These are phyloP conservation scores for Trichogramma dendrolimi DNA, from an alignment of 2,888 invertebrate species.

Conservation along the genomic window DNA sequence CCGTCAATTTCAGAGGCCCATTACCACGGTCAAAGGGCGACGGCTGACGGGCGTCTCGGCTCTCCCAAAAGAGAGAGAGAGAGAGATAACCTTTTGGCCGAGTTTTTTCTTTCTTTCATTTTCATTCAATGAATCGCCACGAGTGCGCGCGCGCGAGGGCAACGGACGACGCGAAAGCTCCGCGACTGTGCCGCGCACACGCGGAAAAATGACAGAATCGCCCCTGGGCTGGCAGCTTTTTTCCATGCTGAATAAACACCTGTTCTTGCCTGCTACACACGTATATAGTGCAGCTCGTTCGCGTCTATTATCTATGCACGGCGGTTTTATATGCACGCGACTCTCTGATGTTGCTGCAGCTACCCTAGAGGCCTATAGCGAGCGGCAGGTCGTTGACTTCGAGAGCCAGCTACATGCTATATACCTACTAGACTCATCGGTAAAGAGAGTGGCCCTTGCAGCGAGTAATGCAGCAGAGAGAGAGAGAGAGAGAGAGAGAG, in stretches of 20 bases:
- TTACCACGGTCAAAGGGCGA: slow-evolving; percentile 9
- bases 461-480: neutral
- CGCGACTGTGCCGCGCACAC: too few relatives aligned
- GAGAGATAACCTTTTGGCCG: neutral
- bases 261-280: slow-evolving; percentile 11
- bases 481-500: slow-evolving; percentile 15
- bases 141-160: too few relatives aligned
- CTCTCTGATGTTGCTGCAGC: too few relatives aligned
- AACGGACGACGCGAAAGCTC: too few relatives aligned
- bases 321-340: too few relatives aligned
- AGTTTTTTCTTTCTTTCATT: neutral
- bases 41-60: neutral
- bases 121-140: slow-evolving; percentile 12
- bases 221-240: neutral
- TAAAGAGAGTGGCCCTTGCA: neutral
- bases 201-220: neutral
- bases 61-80: too few relatives aligned
- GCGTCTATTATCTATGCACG: too few relatives aligned
- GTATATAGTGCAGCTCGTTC: neutral
- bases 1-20: slow-evolving; percentile 10
- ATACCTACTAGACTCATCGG: too few relatives aligned
- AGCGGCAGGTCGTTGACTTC: slow-evolving; percentile 14
- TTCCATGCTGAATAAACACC: slow-evolving; percentile 25
- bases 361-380: neutral
- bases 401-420: neutral